Evolutionary conservation across 2,797 vertebrate genomes (phyloP).

Genomic region (Leucoraja ocellata): DNA sequence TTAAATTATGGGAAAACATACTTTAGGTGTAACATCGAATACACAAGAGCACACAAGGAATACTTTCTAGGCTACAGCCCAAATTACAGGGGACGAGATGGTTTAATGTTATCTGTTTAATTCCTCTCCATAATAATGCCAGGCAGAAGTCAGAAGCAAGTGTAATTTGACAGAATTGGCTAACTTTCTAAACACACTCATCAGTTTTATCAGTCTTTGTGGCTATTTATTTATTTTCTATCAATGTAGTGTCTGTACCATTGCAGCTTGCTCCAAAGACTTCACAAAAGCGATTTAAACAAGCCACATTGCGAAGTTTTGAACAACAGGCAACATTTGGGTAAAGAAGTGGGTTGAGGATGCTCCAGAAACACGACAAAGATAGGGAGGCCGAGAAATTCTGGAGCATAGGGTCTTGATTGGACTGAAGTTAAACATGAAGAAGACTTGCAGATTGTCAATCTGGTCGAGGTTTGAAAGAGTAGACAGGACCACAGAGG

Average conservation of each 20-base stretch:
- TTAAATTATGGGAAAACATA: no score
- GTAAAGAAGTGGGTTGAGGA: not conserved
- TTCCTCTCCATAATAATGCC: not conserved
- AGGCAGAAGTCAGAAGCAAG: not conserved
- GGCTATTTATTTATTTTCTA: not conserved
- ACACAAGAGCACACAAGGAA: not conserved
- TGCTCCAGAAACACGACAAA: not conserved
- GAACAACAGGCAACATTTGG: not conserved
- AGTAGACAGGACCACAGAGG: not conserved
- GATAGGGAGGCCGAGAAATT: not conserved
- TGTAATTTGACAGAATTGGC: not conserved
- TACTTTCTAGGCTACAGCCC: not conserved
- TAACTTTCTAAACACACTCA: no score
- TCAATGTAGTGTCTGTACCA: not conserved
- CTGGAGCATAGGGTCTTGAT: not conserved
- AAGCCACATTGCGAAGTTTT: not conserved
- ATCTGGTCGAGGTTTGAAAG: not conserved
- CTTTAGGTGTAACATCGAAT: not conserved
- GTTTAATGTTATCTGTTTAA: not conserved
- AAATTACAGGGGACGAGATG: not conserved
- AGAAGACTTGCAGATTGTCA: not conserved
- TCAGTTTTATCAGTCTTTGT: no score
- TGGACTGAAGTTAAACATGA: not conserved
- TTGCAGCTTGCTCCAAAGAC: not conserved
- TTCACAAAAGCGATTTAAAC: not conserved